A percentile compares a stretch with the other conserved stretches of the same genome.
These are phyloP conservation scores for Eupithecia abbreviata DNA, from an alignment of 2,888 invertebrate genomes.

Conservation along the genomic window DNA sequence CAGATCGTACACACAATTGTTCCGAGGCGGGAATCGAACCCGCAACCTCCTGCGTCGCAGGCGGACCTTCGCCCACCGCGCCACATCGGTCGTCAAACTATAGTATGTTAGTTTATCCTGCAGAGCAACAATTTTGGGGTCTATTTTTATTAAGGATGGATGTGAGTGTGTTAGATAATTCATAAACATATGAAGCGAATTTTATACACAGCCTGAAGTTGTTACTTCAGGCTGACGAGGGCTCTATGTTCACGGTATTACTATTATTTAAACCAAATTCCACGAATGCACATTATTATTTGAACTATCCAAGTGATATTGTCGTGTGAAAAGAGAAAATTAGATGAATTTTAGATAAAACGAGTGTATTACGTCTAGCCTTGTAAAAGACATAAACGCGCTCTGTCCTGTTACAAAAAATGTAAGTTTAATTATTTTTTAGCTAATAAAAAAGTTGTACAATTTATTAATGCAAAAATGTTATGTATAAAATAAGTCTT, in stretches of 20 bases:
- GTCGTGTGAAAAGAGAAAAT: background rate
- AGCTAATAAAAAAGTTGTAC: background rate
- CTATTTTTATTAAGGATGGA: background rate
- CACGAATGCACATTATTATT: background rate
- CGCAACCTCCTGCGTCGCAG: no score
- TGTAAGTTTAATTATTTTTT: background rate
- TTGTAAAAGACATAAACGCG: conserved; percentile 1
- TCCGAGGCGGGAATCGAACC: no score
- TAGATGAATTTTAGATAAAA: background rate
- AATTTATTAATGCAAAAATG: background rate
- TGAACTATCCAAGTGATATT: background rate
- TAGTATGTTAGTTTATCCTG: no score
- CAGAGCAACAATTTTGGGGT: no score
- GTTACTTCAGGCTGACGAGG: background rate
- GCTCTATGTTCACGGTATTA: background rate
- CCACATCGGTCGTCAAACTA: no score
- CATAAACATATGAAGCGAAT: background rate
- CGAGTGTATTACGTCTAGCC: background rate
- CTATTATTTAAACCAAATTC: background rate
- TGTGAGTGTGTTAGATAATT: background rate
- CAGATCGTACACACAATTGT: no score
- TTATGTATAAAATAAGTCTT: conserved; percentile 9
- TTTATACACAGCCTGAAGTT: no score
- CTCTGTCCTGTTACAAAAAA: background rate
- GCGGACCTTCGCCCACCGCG: no score